Percentiles rank a stretch among this genome's conserved stretches.
Evolutionary conservation across 2,797 vertebrate genomes (phyloP).

Genomic region (Gymnoscopelus braueri): DNA sequence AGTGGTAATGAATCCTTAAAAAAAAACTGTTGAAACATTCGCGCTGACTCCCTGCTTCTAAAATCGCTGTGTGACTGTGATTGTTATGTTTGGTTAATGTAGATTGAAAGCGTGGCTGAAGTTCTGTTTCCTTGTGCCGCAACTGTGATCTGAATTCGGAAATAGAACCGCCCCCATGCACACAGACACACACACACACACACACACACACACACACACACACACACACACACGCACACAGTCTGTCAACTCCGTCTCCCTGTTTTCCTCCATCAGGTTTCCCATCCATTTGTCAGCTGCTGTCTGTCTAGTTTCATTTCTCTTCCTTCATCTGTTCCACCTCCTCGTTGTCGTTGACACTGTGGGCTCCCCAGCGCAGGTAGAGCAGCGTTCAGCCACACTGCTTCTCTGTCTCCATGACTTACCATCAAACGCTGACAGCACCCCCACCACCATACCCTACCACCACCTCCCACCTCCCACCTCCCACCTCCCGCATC

Average conservation of each 20-base stretch:
- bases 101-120: conserved; percentile 19
- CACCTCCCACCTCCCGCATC: conserved; percentile 10
- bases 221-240: too few species aligned
- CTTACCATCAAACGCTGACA: conserved; percentile 79
- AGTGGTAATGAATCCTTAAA: conserved; percentile 48
- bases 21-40: background rate
- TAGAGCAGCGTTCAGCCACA: conserved; percentile 69
- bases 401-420: conserved; percentile 72
- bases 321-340: conserved; percentile 63
- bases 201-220: too few species aligned
- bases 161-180: conserved; percentile 22
- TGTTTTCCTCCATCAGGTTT: conserved; percentile 55
- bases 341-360: conserved; percentile 56
- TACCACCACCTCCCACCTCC: conserved; percentile 38
- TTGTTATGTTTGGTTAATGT: conserved; percentile 17
- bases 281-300: conserved; percentile 59
- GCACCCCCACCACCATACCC: conserved; percentile 7
- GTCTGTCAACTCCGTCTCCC: conserved; percentile 21
- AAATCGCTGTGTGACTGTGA: conserved; percentile 9
- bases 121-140: background rate
- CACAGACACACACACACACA: too few species aligned
- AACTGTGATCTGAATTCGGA: conserved; percentile 33
- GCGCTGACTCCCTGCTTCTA: background rate
- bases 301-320: conserved; percentile 55
- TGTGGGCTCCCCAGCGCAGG: conserved; percentile 64